Base-by-base conservation (phyloP, 2,113 vertebrate species). In the Argyrosomus japonicus region DNA sequence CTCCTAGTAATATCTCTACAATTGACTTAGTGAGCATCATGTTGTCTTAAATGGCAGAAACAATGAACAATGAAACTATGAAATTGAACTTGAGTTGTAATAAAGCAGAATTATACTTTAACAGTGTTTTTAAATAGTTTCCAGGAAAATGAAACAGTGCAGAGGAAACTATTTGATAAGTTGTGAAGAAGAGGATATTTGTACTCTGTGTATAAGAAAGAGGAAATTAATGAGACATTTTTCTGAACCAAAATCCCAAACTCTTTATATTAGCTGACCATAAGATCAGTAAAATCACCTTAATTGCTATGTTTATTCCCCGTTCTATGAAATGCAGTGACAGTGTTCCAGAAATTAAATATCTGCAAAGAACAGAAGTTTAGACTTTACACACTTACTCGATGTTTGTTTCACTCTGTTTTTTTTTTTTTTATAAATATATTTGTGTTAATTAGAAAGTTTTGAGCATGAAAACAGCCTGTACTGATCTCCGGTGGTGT, bases 401-500 rank as follows among this genome's bases (percentile, higher is more conserved):
- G 5, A 13, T 82, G 58, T 60, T 54, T 25, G 8, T 68, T 65
- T 79, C 17, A 48, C 72, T 60, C 9, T 40, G 5, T 53, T 36
- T 56, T 68, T 27, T 57, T 58, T 54, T 36, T 56, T 68, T 58
- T 57, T 67, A 32, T 21, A 0, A 18, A 32, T 2, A 27, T 75
- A 12, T 67, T 70, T 73, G 82, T 67, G 53, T 76, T 89, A 83
- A 92, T 88, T 77, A 80, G 72, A 64, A 81, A 58, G 68, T 81
- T 84, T 73, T 71, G 65, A 85, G 81, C 73, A 58, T 81, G 73
- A 56, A 74, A 89, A 89, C 77, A 71, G 68, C 79, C 77, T 79
- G 86, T 74, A 84, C 48, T 84, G 54, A 77, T 89, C 86, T 89
- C 87, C n/a, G 47, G 67, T 79, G 87, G 77, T 61, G 53, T 70